phyloP scores from a whole-genome alignment of 1,140 invertebrate genomes.

The Heterodera carotae region DNA sequence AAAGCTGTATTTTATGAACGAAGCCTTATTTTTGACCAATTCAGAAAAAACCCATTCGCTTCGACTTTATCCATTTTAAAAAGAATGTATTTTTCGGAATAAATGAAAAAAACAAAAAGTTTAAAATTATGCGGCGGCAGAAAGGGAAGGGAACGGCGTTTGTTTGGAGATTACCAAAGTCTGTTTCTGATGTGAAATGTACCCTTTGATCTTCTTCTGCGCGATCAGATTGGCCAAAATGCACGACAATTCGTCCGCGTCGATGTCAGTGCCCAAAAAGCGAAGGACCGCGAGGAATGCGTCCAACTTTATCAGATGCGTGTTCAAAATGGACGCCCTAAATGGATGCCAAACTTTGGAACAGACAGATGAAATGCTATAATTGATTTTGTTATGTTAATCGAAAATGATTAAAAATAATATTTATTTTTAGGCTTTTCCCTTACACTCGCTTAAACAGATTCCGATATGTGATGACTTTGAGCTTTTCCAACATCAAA shows the following conservation, averaged over 20 bases:
- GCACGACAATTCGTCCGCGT: conserved; percentile 90
- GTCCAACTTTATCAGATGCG: conserved; percentile 86
- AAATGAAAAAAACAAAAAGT: not conserved
- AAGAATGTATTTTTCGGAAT: too few species aligned
- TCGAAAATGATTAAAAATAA: not conserved
- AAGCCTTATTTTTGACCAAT: too few species aligned
- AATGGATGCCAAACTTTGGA: conserved; percentile 45
- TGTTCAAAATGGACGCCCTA: conserved; percentile 80
- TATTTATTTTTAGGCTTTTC: too few species aligned
- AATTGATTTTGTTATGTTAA: too few species aligned
- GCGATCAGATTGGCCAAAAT: conserved; percentile 93
- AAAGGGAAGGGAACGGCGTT: conserved; percentile 80
- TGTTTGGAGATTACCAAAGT: conserved; percentile 96
- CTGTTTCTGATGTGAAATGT: conserved; percentile 93
- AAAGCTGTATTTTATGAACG: too few species aligned
- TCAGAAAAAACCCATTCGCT: too few species aligned
- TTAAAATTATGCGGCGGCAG: not conserved
- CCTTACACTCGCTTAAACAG: conserved; percentile 89
- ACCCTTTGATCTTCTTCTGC: conserved; percentile 79
- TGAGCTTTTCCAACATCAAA: conserved; percentile 91
- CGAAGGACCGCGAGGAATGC: conserved; percentile 80
- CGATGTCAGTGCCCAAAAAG: conserved; percentile 77
- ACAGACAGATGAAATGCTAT: not conserved
- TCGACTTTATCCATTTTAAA: too few species aligned
- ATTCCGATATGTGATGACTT: conserved; percentile 90